Percentiles rank a stretch among this genome's conserved stretches.
Evolutionary conservation across 2,888 invertebrate species (phyloP).

Genomic region (Argyra leucocephala): DNA sequence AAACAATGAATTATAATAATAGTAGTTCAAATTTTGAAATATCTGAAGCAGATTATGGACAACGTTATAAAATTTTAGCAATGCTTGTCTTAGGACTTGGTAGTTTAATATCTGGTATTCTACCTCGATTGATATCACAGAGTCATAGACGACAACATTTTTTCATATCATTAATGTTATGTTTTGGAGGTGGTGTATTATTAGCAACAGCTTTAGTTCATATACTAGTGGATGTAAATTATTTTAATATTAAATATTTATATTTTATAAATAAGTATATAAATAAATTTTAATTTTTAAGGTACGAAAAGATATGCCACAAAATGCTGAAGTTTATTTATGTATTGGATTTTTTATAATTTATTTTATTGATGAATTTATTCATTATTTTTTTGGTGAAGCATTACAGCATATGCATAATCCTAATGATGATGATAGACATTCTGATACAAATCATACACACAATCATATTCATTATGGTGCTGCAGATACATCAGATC

Average conservation of each 20-base stretch:
- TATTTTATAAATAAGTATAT: background rate
- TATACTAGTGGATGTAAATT: slow-evolving; percentile 65
- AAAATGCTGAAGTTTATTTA: slow-evolving; percentile 55
- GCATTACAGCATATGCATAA: slow-evolving; percentile 30
- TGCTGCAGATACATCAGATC: background rate
- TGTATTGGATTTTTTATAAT: slow-evolving; percentile 62
- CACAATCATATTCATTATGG: background rate
- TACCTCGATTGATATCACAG: slow-evolving; percentile 57
- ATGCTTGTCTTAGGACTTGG: slow-evolving; percentile 58
- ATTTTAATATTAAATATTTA: background rate
- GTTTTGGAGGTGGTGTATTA: slow-evolving; percentile 73
- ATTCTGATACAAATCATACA: slow-evolving; percentile 2
- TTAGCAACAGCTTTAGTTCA: slow-evolving; percentile 67
- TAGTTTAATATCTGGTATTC: slow-evolving; percentile 59
- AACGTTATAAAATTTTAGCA: slow-evolving; percentile 53
- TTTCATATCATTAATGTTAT: slow-evolving; percentile 58
- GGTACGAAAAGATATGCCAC: slow-evolving; percentile 49
- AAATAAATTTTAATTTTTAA: slow-evolving; percentile 22
- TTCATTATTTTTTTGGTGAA: slow-evolving; percentile 56
- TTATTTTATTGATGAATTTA: slow-evolving; percentile 62
- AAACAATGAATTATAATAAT: background rate
- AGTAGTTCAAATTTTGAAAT: background rate
- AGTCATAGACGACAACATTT: slow-evolving; percentile 52
- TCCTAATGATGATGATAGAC: background rate
- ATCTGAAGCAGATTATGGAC: slow-evolving; percentile 25